These are phyloP conservation scores for Euwallacea fornicatus DNA, from an alignment of 1,140 invertebrate genomes.

Conservation along the genomic window DNA sequence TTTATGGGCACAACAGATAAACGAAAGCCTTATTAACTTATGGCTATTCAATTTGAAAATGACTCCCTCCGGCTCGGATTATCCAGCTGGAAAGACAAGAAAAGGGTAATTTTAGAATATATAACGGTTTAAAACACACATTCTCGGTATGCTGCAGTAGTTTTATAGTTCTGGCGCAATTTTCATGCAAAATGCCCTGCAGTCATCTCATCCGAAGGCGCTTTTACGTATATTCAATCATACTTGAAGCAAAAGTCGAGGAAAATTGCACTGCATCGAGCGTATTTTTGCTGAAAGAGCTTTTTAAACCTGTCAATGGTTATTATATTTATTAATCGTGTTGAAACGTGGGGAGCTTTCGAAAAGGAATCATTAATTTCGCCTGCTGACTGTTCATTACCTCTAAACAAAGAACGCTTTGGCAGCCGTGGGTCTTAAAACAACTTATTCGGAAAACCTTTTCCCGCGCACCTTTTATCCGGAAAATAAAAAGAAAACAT, in stretches of 20 bases:
- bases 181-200: constrained; percentile 25
- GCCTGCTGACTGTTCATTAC: constrained; percentile 6
- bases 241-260: constrained; percentile 9
- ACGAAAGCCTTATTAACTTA: not conserved
- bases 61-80: not conserved
- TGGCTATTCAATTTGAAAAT: constrained; percentile 1
- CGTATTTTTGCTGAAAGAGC: not conserved
- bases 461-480: constrained; percentile 25
- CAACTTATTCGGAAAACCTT: constrained; percentile 13
- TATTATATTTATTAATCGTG: no score
- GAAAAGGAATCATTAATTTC: constrained; percentile 18
- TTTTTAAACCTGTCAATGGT: not conserved
- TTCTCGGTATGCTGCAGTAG: constrained; percentile 30
- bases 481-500: constrained; percentile 30
- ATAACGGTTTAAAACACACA: constrained; percentile 35
- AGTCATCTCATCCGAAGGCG: constrained; percentile 17
- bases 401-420: constrained; percentile 17
- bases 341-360: no score
- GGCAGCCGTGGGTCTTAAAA: constrained; percentile 2
- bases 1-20: not conserved
- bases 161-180: constrained; percentile 33
- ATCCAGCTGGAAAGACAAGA: constrained; percentile 2
- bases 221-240: constrained; percentile 22
- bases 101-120: constrained; percentile 22
- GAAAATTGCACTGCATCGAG: constrained; percentile 14